phyloP scores from a whole-genome alignment of 2,113 vertebrate genomes.

The Carollia perspicillata region DNA sequence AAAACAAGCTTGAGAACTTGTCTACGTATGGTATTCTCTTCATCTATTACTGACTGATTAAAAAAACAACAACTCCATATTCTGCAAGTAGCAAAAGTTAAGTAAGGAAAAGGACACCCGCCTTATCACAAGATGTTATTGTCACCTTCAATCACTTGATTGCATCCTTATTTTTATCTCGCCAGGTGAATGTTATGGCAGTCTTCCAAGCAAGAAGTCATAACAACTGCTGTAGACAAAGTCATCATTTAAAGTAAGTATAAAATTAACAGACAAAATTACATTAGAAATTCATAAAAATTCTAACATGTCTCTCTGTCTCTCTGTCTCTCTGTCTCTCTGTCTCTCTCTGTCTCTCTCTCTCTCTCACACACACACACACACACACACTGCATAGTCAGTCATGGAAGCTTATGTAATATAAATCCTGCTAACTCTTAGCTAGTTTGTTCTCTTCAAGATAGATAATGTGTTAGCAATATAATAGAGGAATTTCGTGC shows the following conservation, averaged over 20 bases:
- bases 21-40: not conserved
- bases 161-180: not conserved
- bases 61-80: not conserved
- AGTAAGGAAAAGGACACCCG: not conserved
- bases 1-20: slow-evolving; percentile 13
- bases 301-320: not conserved
- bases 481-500: slow-evolving; percentile 72
- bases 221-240: not conserved
- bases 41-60: not conserved
- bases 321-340: too few species aligned
- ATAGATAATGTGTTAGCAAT: slow-evolving; percentile 78
- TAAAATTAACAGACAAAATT: not conserved
- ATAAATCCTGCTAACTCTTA: slow-evolving; percentile 67
- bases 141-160: not conserved
- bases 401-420: slow-evolving; percentile 41
- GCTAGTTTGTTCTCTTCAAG: slow-evolving; percentile 65
- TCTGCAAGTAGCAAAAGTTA: not conserved
- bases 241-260: slow-evolving; percentile 47
- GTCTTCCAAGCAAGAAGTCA: not conserved
- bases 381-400: slow-evolving; percentile 26
- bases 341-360: too few species aligned
- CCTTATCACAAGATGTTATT: not conserved
- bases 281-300: slow-evolving; percentile 21
- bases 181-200: not conserved
- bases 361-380: too few species aligned